phyloP scores from a whole-genome alignment of 1,140 invertebrate genomes.

The Forficula auricularia region DNA sequence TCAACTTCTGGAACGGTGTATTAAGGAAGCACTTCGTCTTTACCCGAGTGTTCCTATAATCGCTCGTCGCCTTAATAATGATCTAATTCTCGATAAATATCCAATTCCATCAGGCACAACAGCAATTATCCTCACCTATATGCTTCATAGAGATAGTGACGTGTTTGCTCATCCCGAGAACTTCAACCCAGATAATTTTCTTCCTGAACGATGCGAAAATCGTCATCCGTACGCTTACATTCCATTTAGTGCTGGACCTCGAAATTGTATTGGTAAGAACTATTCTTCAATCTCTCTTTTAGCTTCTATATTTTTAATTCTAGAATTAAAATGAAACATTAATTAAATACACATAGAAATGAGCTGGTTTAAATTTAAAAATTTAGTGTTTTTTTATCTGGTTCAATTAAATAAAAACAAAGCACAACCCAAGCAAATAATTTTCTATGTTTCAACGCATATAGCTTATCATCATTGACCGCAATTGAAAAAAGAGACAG shows the following conservation, averaged over 20 bases:
- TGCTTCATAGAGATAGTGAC: slow-evolving; percentile 31
- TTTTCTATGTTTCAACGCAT: too few relatives aligned
- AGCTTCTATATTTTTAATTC: too few relatives aligned
- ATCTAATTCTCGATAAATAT: slow-evolving; percentile 28
- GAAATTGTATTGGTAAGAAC: slow-evolving; percentile 39
- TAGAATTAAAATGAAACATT: too few relatives aligned
- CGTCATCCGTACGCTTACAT: slow-evolving; percentile 35
- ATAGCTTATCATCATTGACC: too few relatives aligned
- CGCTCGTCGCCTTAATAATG: slow-evolving; percentile 37
- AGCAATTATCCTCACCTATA: neutral
- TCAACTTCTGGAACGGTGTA: slow-evolving; percentile 30
- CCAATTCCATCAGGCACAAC: slow-evolving; percentile 24
- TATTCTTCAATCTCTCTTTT: too few relatives aligned
- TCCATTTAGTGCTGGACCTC: slow-evolving; percentile 42
- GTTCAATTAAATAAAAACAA: too few relatives aligned
- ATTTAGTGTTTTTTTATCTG: too few relatives aligned
- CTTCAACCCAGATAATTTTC: slow-evolving; percentile 50
- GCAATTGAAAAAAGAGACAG: too few relatives aligned
- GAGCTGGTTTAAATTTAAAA: too few relatives aligned
- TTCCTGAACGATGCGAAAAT: slow-evolving; percentile 29
- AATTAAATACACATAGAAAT: too few relatives aligned
- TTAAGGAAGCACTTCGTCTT: slow-evolving; percentile 47
- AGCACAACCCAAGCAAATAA: too few relatives aligned
- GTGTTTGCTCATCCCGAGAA: slow-evolving; percentile 35
- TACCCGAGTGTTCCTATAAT: slow-evolving; percentile 58